Conservation (phyloP, 1,140 invertebrate species). For the Hyles euphorbiae region DNA sequence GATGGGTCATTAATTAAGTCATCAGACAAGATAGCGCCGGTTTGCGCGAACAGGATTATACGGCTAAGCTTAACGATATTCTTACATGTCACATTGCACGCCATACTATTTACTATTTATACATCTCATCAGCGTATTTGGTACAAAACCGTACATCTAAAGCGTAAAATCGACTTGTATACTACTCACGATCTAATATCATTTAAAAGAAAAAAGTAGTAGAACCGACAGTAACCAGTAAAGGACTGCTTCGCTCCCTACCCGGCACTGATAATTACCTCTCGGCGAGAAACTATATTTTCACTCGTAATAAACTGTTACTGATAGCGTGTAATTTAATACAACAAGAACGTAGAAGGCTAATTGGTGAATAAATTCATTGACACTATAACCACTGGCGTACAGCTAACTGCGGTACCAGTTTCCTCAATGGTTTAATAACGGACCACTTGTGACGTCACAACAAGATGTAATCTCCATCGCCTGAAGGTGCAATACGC, state of each 20-base stretch:
- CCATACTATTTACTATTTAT: not conserved
- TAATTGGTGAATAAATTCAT: conserved; percentile 6
- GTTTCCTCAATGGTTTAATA: conserved; percentile 1
- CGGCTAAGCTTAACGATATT: conserved; percentile 51
- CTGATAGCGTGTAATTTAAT: conserved; percentile 13
- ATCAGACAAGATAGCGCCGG: conserved; percentile 57
- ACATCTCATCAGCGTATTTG: not conserved
- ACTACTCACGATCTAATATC: not conserved
- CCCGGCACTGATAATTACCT: conserved; percentile 1
- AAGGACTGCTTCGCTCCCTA: too few relatives aligned
- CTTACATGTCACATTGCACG: conserved; percentile 15
- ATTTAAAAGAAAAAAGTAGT: not conserved
- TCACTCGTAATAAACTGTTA: conserved; percentile 9
- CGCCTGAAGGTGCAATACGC: not conserved
- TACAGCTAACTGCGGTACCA: not conserved
- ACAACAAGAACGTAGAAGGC: not conserved
- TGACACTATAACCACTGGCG: conserved; percentile 1
- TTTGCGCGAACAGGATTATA: conserved; percentile 52
- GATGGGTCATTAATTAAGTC: conserved; percentile 71
- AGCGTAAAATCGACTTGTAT: too few relatives aligned
- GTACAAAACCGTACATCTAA: too few relatives aligned
- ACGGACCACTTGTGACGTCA: not conserved
- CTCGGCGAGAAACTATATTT: conserved; percentile 9
- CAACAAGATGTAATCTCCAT: not conserved
- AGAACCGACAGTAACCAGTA: too few relatives aligned